Evolutionary conservation across 2,113 vertebrate genomes (phyloP), one percentile per base, ranked within the genome.

Genomic region (Periophthalmus modestus): DNA sequence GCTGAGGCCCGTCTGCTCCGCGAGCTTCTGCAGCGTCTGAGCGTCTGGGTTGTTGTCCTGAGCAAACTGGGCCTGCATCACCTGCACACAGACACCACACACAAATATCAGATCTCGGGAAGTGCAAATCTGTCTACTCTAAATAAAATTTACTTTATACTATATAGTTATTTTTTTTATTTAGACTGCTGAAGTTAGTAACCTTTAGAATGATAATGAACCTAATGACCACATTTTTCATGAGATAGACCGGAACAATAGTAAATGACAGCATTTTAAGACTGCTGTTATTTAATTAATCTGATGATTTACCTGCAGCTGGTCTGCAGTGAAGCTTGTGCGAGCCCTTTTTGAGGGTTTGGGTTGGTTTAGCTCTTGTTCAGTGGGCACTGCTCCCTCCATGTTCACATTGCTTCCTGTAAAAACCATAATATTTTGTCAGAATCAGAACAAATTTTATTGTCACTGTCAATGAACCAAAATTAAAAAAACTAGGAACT

Each of bases 21-120:
- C 97, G 86, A 99, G 91, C 77, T 98, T 99, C 91, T 99, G 98
- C 79, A 99, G 95, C 0, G 98, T 99, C 80, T 99, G 98, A 69
- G 98, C 98, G 12, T 99, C 97, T 48, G 98, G 98, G 78, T 99
- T 99, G 90, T 99, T 99, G 93, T 99, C 97, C 94, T 98, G 98
- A 89, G 98, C 96, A 92, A 99, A 99, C 82, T 99, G 98, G 82
- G 96, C 96, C 93, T 99, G 98, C 98, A 99, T 99, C 80, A 99
- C 96, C 98, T 99, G 93, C 61, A 87, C n/a, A 55, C 9, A 54
- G 12, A 48, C 67, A 69, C 19, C 70, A 68, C 23, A 69, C 13
- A 59, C 21, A 59, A 16, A 15, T n/a, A 33, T 71, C 4, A 28
- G 13, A 55, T 50, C 9, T 11, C 59, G 28, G n/a, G 48, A 48